A percentile compares a stretch with the other conserved stretches of the same genome.
Conservation (phyloP, 2,797 vertebrate species). For the Cynopterus sphinx region DNA sequence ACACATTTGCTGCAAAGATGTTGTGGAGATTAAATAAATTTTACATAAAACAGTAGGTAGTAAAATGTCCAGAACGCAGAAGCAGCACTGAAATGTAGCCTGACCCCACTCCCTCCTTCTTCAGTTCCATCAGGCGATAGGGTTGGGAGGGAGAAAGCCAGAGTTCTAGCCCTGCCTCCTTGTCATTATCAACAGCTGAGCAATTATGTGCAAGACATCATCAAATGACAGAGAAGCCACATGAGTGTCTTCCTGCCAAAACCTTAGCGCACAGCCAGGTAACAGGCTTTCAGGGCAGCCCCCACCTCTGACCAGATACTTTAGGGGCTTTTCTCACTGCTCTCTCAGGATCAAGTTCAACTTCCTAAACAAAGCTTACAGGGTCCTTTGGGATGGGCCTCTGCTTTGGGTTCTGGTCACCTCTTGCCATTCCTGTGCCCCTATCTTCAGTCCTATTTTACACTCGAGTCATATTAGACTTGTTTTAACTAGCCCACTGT, state of each 20-base stretch:
- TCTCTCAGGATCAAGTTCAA: neutral
- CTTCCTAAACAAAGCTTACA: neutral
- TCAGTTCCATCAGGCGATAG: neutral
- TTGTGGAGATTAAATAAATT: neutral
- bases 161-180: neutral
- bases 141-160: neutral
- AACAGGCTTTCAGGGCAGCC: neutral
- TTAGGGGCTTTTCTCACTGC: neutral
- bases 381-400: rapidly evolving
- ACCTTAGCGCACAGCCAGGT: neutral
- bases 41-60: neutral
- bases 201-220: neutral
- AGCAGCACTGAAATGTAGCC: no score
- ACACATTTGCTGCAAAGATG: neutral
- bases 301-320: neutral
- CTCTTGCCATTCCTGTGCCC: neutral
- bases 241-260: neutral
- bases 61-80: neutral
- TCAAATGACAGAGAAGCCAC: neutral
- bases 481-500: neutral
- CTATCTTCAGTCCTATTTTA: neutral
- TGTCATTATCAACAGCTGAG: neutral
- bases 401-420: neutral
- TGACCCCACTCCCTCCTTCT: neutral
- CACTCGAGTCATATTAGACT: neutral